Percentiles rank a stretch among this genome's conserved stretches.
Evolutionary conservation across 2,888 invertebrate species (phyloP).

Genomic region (Macrosoma leucophasiata): DNA sequence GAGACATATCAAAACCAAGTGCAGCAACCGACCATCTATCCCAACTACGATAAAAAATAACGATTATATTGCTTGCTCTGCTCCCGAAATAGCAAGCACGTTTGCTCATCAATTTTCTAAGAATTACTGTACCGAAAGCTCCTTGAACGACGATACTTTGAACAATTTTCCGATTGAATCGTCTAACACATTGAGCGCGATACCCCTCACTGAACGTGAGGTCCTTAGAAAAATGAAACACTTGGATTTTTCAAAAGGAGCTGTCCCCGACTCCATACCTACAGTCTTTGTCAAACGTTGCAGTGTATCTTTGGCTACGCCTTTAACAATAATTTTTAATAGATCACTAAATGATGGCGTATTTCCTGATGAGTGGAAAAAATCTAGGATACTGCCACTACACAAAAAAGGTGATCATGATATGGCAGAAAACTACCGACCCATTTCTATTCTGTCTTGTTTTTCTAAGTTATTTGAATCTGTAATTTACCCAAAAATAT

Average conservation of each 20-base stretch:
- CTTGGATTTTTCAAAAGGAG: conserved; percentile 9
- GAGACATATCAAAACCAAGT: too few relatives aligned
- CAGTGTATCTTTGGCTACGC: conserved; percentile 2
- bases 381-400: conserved; percentile 8
- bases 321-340: conserved; percentile 10
- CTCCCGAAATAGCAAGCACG: too few relatives aligned
- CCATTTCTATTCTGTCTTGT: conserved; percentile 7
- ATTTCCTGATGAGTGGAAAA: conserved; percentile 10
- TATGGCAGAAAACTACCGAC: conserved; percentile 4
- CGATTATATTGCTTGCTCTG: too few relatives aligned
- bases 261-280: conserved; percentile 11
- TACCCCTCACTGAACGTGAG: too few relatives aligned
- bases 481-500: background rate
- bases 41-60: too few relatives aligned
- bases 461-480: conserved; percentile 3
- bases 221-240: too few relatives aligned
- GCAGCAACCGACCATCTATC: too few relatives aligned
- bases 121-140: too few relatives aligned
- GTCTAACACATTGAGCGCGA: too few relatives aligned
- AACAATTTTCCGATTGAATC: too few relatives aligned
- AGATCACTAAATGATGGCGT: conserved; percentile 2
- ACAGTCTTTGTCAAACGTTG: conserved; percentile 10
- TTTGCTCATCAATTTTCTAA: too few relatives aligned
- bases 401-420: conserved; percentile 8
- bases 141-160: too few relatives aligned